Evolutionary conservation across 2,113 vertebrate genomes (phyloP), one percentile per base, ranked within the genome.

Genomic region (Panthera leo): DNA sequence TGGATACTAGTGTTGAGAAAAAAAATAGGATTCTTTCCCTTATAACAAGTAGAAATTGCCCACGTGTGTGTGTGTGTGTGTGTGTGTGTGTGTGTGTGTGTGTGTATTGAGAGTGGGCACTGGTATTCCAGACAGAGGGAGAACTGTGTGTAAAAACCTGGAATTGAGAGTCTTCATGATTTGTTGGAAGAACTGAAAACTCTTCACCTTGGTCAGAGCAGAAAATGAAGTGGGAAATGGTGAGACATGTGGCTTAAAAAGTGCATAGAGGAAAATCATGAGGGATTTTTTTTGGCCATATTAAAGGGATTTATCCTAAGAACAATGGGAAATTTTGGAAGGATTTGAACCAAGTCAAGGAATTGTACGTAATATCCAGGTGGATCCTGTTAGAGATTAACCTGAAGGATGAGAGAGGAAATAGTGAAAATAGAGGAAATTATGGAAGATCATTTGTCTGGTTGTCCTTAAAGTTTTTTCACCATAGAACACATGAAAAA

Each of bases 251-350:
- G 25, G 27, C 65, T 12, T 36, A 39, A 53, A 29, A 7, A 21
- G 7, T 29, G 12, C 25, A 3, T 8, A 21, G 7, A 92, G 48
- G 14, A 42, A 92, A 23, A 25, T 13, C 42, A 15, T 21, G 27
- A 82, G 85, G 25, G 25, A 2, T 8, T 76, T 34, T 92, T 92
- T 34, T 58, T 31, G 58, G 13, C 76, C 39, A 25, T 61, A 31
- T 29, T 85, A 58, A 89, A 89, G 7, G 19, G 36, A 83, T 86
- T 96, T 94, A 51, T 55, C 21, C 34, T 78, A 92, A 89, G 92
- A 93, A 89, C 29, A 55, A 42, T 39, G 27, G 42, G 61, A 5
- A 89, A 3, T 48, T 90, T 92, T 5, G 12, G 18, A 91, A 97
- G 83, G 42, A 65, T 87, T 7, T 92, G 55, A 87, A 85, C 70